These are phyloP conservation scores for Strigops habroptila DNA, from an alignment of 2,113 vertebrate species.

Conservation along the genomic window DNA sequence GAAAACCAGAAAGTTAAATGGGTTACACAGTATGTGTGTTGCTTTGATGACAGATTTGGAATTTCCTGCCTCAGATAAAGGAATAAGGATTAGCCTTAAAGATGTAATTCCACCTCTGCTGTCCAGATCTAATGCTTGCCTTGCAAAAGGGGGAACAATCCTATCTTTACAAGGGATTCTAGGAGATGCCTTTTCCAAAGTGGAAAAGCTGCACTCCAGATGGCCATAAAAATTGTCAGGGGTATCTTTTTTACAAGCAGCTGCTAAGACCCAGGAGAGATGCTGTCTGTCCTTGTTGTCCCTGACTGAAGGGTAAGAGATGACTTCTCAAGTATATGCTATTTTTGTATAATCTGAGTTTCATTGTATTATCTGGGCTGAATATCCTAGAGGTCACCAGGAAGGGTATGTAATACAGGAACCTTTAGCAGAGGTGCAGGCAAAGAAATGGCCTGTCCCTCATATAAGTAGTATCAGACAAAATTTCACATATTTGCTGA, in stretches of 20 bases:
- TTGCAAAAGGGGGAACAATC: not conserved
- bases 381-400: not conserved
- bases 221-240: not conserved
- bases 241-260: not conserved
- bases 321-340: not conserved
- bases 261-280: not conserved
- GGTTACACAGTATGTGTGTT: not conserved
- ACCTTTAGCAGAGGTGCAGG: not conserved
- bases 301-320: not conserved
- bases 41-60: not conserved
- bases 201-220: not conserved
- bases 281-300: not conserved
- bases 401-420: not conserved
- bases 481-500: not conserved
- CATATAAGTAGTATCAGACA: not conserved
- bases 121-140: not conserved
- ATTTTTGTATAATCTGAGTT: not conserved
- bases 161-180: not conserved
- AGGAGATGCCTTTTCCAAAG: not conserved
- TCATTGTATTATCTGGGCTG: not conserved
- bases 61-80: not conserved
- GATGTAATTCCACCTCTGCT: not conserved
- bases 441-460: not conserved
- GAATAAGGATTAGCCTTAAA: not conserved
- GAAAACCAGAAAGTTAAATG: not conserved